A percentile compares a stretch with the other conserved stretches of the same genome.
Evolutionary conservation across 1,140 invertebrate genomes (phyloP).

Genomic region (Amyelois transitella): DNA sequence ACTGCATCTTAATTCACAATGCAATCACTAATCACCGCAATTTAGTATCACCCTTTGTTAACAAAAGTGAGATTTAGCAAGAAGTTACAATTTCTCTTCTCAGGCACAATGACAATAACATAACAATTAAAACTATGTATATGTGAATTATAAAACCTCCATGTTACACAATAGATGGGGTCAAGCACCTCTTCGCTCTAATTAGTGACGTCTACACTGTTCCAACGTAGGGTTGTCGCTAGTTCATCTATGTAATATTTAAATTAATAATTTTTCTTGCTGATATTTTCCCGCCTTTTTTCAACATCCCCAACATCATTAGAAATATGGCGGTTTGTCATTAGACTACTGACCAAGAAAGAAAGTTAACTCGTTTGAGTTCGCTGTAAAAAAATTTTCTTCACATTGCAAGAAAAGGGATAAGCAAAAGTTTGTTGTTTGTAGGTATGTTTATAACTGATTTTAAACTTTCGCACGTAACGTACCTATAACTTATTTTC

Average conservation of each 20-base stretch:
- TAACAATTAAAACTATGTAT: neutral
- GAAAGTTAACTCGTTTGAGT: no score
- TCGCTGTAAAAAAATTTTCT: no score
- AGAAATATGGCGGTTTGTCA: no score
- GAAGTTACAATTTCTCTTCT: neutral
- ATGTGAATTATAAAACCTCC: constrained; percentile 3
- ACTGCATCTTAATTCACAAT: no score
- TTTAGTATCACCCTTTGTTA: neutral
- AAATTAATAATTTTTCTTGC: neutral
- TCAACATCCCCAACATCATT: no score
- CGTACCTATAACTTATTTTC: no score
- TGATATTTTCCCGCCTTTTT: neutral
- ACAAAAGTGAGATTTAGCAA: neutral
- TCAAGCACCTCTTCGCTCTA: constrained; percentile 52
- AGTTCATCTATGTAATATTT: neutral
- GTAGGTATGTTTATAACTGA: no score
- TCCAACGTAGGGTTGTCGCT: constrained; percentile 9
- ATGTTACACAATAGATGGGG: constrained; percentile 33
- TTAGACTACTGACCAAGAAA: no score
- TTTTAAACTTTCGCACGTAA: no score
- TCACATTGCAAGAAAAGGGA: no score
- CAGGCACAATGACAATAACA: neutral
- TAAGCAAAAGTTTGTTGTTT: no score
- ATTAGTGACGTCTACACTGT: constrained; percentile 43
- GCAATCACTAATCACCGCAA: neutral